Evolutionary conservation across 2,797 vertebrate species (phyloP).

Genomic region (Poecile montanus): DNA sequence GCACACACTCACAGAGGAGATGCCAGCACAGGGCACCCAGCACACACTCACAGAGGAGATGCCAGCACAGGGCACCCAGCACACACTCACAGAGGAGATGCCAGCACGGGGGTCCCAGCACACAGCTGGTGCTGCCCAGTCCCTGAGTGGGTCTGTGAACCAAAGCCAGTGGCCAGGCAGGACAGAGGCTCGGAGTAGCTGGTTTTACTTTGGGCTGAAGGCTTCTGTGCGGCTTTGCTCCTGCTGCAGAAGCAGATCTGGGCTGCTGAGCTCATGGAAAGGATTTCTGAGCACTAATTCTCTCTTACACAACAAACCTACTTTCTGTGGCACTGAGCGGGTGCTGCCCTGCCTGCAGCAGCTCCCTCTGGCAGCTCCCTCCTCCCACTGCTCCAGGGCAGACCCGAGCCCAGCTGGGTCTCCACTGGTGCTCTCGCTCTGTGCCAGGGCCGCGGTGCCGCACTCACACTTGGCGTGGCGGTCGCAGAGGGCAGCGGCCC

Average conservation of each 20-base stretch:
- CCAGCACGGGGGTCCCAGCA: neutral
- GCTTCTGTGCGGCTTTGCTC: conserved; percentile 25
- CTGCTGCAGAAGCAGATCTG: neutral
- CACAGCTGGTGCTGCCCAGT: neutral
- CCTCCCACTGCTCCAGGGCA: neutral
- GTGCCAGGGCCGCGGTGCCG: too few species aligned
- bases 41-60: too few species aligned
- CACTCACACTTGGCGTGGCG: conserved; percentile 94
- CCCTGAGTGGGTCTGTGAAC: neutral
- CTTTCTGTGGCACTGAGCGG: neutral
- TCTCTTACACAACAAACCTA: conserved; percentile 25
- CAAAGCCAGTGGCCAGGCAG: neutral
- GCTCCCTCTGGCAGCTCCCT: neutral
- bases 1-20: too few species aligned
- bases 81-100: too few species aligned
- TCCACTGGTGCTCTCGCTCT: too few species aligned
- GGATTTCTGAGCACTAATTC: conserved; percentile 43
- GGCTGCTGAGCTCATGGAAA: conserved; percentile 13
- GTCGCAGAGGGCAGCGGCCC: conserved; percentile 91
- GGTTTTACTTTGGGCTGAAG: neutral
- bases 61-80: too few species aligned
- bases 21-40: too few species aligned
- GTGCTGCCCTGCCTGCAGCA: accelerated
- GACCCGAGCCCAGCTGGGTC: neutral
- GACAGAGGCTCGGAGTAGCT: neutral